Conservation (phyloP, 2,797 vertebrate species). For the Girardinus metallicus region DNA sequence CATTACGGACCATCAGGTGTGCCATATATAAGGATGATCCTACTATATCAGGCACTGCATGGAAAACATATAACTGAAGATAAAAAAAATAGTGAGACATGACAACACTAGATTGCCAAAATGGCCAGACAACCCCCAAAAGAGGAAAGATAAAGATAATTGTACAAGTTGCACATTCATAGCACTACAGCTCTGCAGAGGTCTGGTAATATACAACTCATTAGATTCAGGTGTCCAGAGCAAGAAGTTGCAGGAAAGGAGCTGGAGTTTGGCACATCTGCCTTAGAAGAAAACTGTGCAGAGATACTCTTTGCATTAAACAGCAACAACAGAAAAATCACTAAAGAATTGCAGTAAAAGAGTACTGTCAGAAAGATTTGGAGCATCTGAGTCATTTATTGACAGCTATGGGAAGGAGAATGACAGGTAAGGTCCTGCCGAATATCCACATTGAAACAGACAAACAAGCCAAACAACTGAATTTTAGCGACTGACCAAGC, state of each 20-base stretch:
- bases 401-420: not conserved
- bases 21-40: not conserved
- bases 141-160: not conserved
- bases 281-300: not conserved
- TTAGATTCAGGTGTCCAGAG: not conserved
- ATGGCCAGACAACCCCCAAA: not conserved
- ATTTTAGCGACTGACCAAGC: not conserved
- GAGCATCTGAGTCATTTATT: not conserved
- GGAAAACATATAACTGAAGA: not conserved
- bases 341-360: not conserved
- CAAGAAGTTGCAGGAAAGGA: not conserved
- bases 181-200: not conserved
- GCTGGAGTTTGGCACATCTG: not conserved
- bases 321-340: not conserved
- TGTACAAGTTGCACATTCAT: not conserved
- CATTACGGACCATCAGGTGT: not conserved
- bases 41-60: not conserved
- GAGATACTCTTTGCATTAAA: not conserved
- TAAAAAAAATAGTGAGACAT: not conserved
- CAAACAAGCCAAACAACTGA: not conserved
- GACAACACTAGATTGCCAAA: not conserved
- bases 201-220: not conserved
- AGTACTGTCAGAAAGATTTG: not conserved
- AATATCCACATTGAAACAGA: not conserved
- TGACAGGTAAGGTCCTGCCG: not conserved